A percentile compares a stretch with the other conserved stretches of the same genome.
phyloP scores from a whole-genome alignment of 2,888 invertebrate species.

The Oscheius sp. region DNA sequence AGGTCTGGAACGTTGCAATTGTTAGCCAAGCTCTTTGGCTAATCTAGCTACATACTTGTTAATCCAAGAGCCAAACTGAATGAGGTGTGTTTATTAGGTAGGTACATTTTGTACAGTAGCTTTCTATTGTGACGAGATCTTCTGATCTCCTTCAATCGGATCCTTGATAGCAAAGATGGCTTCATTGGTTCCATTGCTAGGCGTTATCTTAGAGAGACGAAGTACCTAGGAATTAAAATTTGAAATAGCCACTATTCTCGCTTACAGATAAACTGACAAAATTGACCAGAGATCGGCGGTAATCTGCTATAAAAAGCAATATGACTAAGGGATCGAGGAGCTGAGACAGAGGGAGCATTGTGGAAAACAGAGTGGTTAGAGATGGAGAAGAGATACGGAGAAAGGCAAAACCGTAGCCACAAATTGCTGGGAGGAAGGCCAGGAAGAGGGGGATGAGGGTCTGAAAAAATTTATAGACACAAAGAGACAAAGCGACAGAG shows the following conservation, averaged over 20 bases:
- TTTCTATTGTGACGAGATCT: too few relatives aligned
- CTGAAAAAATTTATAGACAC: not conserved
- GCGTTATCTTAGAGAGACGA: not conserved
- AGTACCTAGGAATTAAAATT: not conserved
- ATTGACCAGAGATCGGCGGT: not conserved
- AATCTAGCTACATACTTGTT: too few relatives aligned
- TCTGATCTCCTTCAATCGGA: not conserved
- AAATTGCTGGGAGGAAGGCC: slow-evolving; percentile 19
- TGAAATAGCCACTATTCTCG: not conserved
- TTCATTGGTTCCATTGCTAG: not conserved
- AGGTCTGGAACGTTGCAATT: too few relatives aligned
- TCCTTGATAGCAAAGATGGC: not conserved
- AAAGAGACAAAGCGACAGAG: too few relatives aligned
- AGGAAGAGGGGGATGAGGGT: slow-evolving; percentile 15
- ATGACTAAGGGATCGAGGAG: slow-evolving; percentile 13
- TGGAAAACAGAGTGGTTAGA: slow-evolving; percentile 18
- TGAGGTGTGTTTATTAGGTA: too few relatives aligned
- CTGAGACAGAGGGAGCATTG: slow-evolving; percentile 6
- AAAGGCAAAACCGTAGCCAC: slow-evolving; percentile 10
- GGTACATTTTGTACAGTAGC: too few relatives aligned
- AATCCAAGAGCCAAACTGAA: too few relatives aligned
- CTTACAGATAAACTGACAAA: not conserved
- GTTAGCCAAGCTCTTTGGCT: too few relatives aligned
- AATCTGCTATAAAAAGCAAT: slow-evolving; percentile 3
- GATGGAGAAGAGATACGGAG: slow-evolving; percentile 5